Evolutionary conservation across 2,888 invertebrate species (phyloP).

Genomic region (Coleophora deauratella): DNA sequence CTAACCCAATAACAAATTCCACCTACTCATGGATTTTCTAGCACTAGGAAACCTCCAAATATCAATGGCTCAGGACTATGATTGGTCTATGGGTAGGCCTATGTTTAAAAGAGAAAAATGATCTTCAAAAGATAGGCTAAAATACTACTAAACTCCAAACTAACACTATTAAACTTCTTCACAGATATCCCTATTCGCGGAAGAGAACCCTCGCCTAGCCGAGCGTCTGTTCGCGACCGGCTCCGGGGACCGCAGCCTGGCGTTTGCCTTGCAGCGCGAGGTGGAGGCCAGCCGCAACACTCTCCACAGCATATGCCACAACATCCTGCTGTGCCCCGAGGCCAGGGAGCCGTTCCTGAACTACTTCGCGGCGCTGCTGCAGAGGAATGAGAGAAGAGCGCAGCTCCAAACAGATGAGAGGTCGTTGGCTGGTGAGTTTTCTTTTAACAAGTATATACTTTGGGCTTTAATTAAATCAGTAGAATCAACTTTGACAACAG

Average conservation of each 20-base stretch:
- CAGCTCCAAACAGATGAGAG: slow-evolving; percentile 94
- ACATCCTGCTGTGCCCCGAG: slow-evolving; percentile 85
- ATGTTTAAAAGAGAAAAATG: no score
- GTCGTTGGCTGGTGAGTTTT: slow-evolving; percentile 77
- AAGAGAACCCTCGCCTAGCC: slow-evolving; percentile 93
- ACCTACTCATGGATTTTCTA: no score
- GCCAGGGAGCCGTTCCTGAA: slow-evolving; percentile 86
- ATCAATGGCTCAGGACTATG: no score
- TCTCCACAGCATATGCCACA: slow-evolving; percentile 87
- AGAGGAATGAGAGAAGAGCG: slow-evolving; percentile 88
- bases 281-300: slow-evolving; percentile 84
- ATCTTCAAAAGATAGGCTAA: no score
- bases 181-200: slow-evolving; percentile 88
- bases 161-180: neutral
- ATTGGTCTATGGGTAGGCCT: no score
- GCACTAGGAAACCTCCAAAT: no score
- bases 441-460: neutral
- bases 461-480: no score
- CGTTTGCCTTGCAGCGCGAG: slow-evolving; percentile 83
- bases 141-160: no score
- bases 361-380: slow-evolving; percentile 85
- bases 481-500: no score
- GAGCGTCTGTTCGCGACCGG: slow-evolving; percentile 78
- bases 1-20: no score
- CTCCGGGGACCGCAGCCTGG: slow-evolving; percentile 77